phyloP scores from a whole-genome alignment of 2,797 vertebrate species.

The Meriones psammophilus region DNA sequence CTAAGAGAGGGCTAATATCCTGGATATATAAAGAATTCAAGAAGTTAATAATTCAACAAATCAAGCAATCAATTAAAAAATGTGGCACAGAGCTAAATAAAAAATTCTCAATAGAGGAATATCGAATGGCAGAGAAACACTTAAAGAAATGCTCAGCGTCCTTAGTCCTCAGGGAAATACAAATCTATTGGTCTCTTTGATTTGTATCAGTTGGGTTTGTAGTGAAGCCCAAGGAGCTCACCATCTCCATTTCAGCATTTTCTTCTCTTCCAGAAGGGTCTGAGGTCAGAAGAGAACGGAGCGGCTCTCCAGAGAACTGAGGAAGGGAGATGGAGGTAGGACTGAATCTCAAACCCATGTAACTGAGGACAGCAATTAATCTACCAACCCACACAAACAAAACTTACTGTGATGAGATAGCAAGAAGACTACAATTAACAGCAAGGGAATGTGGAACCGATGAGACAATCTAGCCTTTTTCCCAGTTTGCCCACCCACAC shows the following conservation, averaged over 20 bases:
- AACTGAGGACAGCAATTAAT: background rate
- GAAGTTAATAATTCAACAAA: too few species aligned
- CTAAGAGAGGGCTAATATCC: too few species aligned
- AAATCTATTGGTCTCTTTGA: background rate
- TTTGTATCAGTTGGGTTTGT: background rate
- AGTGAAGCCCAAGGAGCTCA: background rate
- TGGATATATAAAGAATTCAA: too few species aligned
- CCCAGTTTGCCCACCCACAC: slow-evolving; percentile 21
- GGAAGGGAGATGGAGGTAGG: background rate
- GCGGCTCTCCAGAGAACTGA: background rate
- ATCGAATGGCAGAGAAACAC: too few species aligned
- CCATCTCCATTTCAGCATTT: background rate
- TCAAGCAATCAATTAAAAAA: too few species aligned
- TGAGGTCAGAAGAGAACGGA: background rate
- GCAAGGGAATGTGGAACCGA: background rate
- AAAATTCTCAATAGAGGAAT: too few species aligned
- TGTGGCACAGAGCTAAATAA: too few species aligned
- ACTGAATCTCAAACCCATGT: background rate
- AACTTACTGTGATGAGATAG: background rate
- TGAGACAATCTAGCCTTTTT: rapidly evolving
- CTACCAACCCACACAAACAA: background rate
- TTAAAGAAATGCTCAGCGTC: too few species aligned
- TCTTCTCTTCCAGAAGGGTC: background rate
- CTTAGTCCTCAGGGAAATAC: too few species aligned
- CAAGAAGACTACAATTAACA: background rate